A percentile compares a stretch with the other conserved stretches of the same genome.
phyloP scores from a whole-genome alignment of 2,888 invertebrate genomes.

The Drosophila greeni region DNA sequence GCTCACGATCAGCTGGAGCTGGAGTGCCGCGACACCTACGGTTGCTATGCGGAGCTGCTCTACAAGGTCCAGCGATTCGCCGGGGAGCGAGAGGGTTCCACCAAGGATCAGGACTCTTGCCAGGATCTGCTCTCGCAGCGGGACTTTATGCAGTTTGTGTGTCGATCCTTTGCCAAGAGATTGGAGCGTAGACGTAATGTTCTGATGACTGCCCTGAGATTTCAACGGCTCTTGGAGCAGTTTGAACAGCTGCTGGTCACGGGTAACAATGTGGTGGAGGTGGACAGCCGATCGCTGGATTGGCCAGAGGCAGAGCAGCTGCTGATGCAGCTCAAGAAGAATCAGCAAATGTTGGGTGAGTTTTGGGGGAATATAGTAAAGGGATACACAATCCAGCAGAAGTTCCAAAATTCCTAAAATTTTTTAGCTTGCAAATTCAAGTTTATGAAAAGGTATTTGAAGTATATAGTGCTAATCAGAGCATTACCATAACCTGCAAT shows the following conservation, averaged over 20 bases:
- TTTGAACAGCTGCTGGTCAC: conserved; percentile 85
- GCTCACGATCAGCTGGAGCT: conserved; percentile 88
- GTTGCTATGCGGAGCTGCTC: conserved; percentile 87
- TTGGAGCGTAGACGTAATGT: conserved; percentile 86
- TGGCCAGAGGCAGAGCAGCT: conserved; percentile 80
- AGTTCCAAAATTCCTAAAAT: not conserved
- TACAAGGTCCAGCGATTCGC: conserved; percentile 84
- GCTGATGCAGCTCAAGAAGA: conserved; percentile 82
- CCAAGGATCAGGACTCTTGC: conserved; percentile 73
- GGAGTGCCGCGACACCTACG: conserved; percentile 88
- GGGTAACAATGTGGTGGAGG: conserved; percentile 61
- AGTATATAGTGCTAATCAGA: not conserved
- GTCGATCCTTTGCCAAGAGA: conserved; percentile 86
- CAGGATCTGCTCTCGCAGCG: conserved; percentile 85
- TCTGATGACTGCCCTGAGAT: conserved; percentile 86
- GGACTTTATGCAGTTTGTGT: conserved; percentile 90
- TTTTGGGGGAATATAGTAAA: conserved; percentile 7
- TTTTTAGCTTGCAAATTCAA: not conserved
- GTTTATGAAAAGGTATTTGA: not conserved
- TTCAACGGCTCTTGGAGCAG: conserved; percentile 87
- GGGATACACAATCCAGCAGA: too few relatives aligned
- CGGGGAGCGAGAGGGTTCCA: conserved; percentile 73
- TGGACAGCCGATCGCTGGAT: conserved; percentile 50
- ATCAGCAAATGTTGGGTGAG: conserved; percentile 82
- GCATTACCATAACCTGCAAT: not conserved